Base-by-base conservation (phyloP, 2,888 invertebrate genomes). In the Amiota minor region DNA sequence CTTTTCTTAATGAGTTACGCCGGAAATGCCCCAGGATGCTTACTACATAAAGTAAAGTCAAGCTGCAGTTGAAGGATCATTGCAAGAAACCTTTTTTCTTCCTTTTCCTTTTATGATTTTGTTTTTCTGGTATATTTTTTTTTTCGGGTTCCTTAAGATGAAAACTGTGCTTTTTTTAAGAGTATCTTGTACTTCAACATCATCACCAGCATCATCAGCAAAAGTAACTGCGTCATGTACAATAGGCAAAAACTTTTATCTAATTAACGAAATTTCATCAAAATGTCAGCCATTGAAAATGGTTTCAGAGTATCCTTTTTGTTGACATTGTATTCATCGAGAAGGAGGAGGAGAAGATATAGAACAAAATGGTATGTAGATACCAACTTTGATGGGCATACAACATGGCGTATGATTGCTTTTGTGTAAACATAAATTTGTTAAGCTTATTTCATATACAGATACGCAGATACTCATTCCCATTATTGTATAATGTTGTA, bases 181-280 rank as follows among this genome's bases (percentile, higher is more conserved):
- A 35, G 35, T 35, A 35, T 35, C 35, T 35, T 35, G 6, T 35
- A 35, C 0, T 35, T 35, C 35, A 35, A 35, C 35, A 35, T 35
- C 35, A 35, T 35, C 35, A 35, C 8, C 9, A 55, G 16, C n/a
- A 55, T 55, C 35, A 35, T 35, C 23, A 23, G 1, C 23, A 23
- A 23, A 1, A 56, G 18, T 55, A 18, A 61, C 47, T 23, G 59
- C 84, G 82, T 84, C 88, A 87, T 88, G 85, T 87, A 83, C 88
- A 88, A 86, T 88, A 81, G 70, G 74, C 71, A 64, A 73, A 77
- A 88, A 88, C 86, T 89, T 88, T 88, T 88, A 88, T 88, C 88
- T 89, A 88, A 89, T 88, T 88, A 88, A 87, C 86, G 81, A 89
- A 89, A 88, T 86, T 88, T 89, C 87, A 88, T 82, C 88, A 86